Base-by-base conservation (phyloP, 2,888 invertebrate species). In the Lasioglossum marginatum region DNA sequence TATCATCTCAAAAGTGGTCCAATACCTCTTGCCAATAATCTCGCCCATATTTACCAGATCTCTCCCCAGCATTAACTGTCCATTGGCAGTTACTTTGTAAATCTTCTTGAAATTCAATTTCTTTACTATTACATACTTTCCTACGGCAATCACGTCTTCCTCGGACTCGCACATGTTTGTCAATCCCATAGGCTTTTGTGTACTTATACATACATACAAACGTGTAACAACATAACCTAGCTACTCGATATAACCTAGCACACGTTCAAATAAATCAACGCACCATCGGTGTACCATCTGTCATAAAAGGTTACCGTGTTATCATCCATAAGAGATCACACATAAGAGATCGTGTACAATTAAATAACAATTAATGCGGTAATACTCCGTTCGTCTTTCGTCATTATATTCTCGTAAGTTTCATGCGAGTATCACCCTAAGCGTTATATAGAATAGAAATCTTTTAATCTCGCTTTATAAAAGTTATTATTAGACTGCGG, bases 71-170 rank as follows among this genome's bases (percentile, higher is more conserved):
- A 95, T 96, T 52, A 97, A 96, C 60, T 95, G 96, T 0, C 97
- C 96, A 90, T 97, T 96, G 10, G 96, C 92, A 89, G 96, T 97
- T 83, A 97, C 96, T 95, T 97, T 97, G 90, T 97, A 97, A 34
- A 98, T 94, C 95, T 98, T 98, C 84, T 97, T 97, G 93, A 97
- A 98, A 91, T 97, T 97, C 90, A 98, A 97, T 84, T 97, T 96
- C 93, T 98, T 97, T 71, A 98, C 96, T 80, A 98, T 96, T 77
- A 98, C 96, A 93, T 97, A 97, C 92, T 97, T 97, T 12, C 98
- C 98, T 19, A 96, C 93, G 94, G 96, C 96, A 82, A 98, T 97
- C 81, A 93, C 87, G 88, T 96, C 93, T 76, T 93, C 93, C 1
- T 52, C 10, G 8, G 40, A 14, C n/a, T 87, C 89, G 45, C 78